Conservation (phyloP, 1,140 invertebrate species). For the Rhagoletis zephyria region DNA sequence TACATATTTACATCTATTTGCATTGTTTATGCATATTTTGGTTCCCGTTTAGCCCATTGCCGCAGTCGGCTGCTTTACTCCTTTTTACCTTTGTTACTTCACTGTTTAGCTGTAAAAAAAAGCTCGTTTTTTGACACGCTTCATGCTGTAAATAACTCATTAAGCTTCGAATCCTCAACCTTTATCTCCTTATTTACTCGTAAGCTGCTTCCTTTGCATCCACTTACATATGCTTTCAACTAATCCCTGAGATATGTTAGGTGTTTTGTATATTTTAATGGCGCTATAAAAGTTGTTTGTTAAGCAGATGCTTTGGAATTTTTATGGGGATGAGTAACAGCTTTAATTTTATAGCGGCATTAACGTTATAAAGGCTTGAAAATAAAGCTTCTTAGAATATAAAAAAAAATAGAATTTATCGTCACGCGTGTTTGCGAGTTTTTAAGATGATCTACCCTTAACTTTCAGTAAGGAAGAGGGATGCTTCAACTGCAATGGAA, state of each 20-base stretch:
- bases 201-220: background rate
- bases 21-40: slow-evolving; percentile 1
- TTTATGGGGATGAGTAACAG: background rate
- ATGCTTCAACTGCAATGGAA: too few species aligned
- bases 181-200: background rate
- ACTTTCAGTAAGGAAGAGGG: too few species aligned
- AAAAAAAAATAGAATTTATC: too few species aligned
- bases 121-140: background rate
- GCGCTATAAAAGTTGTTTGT: background rate
- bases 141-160: background rate
- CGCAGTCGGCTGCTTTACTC: too few species aligned
- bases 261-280: slow-evolving; percentile 7
- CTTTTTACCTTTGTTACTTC: background rate
- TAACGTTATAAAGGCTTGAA: too few species aligned
- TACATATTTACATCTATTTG: background rate
- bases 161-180: background rate
- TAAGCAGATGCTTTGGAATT: background rate
- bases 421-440: too few species aligned
- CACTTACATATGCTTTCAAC: slow-evolving; percentile 17
- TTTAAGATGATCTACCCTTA: too few species aligned
- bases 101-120: background rate
- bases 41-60: background rate
- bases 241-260: slow-evolving; percentile 8
- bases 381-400: too few species aligned
- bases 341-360: background rate